Evolutionary conservation across 2,888 invertebrate species (phyloP).

Genomic region (Ctenicera cuprea): DNA sequence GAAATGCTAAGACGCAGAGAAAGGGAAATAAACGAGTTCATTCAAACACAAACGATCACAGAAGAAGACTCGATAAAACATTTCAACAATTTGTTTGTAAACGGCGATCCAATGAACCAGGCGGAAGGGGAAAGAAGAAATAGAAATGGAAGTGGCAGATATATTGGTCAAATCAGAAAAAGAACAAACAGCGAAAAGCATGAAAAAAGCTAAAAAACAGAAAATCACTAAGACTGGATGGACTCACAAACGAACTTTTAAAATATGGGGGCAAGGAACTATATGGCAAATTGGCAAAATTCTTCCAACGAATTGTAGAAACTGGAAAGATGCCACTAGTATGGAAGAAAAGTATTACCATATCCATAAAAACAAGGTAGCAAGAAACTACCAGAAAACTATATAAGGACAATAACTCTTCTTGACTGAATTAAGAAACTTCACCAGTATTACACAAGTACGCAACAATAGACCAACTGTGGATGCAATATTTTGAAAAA

Average conservation of each 20-base stretch:
- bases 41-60: not conserved
- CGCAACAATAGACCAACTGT: not conserved
- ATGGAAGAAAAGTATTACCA: slow-evolving; percentile 7
- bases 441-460: not conserved
- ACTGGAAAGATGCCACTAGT: not conserved
- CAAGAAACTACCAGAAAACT: slow-evolving; percentile 4
- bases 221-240: not conserved
- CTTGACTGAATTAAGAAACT: not conserved
- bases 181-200: not conserved
- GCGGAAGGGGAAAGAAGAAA: not conserved
- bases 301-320: slow-evolving; percentile 4
- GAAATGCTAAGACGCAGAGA: not conserved
- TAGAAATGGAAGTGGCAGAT: too few relatives aligned
- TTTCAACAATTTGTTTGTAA: not conserved
- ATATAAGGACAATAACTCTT: not conserved
- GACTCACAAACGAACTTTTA: slow-evolving; percentile 5
- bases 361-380: not conserved
- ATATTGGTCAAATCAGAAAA: too few relatives aligned
- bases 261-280: not conserved
- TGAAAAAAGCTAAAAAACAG: not conserved
- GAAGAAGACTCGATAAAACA: not conserved
- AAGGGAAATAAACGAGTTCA: not conserved
- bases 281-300: not conserved
- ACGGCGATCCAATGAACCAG: not conserved
- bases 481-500: slow-evolving; percentile 7